Base-by-base conservation (phyloP, 2,113 vertebrate species). In the Myiopsitta monachus region DNA sequence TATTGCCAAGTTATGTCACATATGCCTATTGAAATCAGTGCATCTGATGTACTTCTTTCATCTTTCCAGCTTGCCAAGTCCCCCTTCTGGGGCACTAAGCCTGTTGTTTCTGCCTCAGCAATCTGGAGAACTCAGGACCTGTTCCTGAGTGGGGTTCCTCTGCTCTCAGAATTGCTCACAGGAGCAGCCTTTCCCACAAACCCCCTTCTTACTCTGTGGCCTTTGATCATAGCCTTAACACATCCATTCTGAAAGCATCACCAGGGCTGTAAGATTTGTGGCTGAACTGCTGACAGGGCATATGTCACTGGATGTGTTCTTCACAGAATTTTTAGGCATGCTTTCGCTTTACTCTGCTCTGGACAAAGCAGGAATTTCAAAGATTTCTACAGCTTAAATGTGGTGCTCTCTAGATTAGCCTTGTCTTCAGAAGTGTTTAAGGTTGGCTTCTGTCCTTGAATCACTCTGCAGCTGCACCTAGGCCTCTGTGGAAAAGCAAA, bases 1-100 rank as follows among this genome's bases (percentile, higher is more conserved):
- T 39, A 55, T 43, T 90, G 88, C 88, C 91, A 96, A 94, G 78
- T 87, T 90, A 78, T 59, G 55, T 94, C 83, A 77, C 36, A 51
- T 75, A 64, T 13, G 43, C 61, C 86, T 92, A 90, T 28, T 88
- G 66, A 83, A 93, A 72, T 90, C 68, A 54, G 46, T 63, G 33
- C 51, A 46, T 22, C 16, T 54, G 68, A 69, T 90, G 8, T 64
- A 66, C 62, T 76, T 63, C 41, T 70, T 92, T 67, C 61, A 63
- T 63, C 15, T 83, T 70, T 87, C 21, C 43, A 78, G 83, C 26
- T 88, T 92, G 59, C 54, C 76, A 78, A 55, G 28, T 77, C 27
- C 73, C n/a, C n/a, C 30, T 92, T 74, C 69, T 51, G 76, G 43
- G 88, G 83, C 73, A 51, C 38, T 52, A 84, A 82, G 8, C 15